A percentile compares a stretch with the other conserved stretches of the same genome.
phyloP scores from a whole-genome alignment of 2,888 invertebrate genomes.

The Caenorhabditis sp. region DNA sequence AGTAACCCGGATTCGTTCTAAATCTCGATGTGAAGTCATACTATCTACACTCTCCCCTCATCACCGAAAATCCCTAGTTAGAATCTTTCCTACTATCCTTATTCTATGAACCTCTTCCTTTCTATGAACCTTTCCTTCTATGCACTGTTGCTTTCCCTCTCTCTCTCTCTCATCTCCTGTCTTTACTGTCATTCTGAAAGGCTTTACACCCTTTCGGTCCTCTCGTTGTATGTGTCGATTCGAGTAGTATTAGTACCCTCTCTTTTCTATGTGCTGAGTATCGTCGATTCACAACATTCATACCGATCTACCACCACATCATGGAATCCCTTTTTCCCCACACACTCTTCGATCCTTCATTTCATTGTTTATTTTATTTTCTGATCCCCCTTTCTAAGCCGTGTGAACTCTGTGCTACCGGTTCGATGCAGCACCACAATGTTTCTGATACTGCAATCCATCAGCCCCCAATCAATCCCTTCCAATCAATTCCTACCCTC shows the following conservation, averaged over 20 bases:
- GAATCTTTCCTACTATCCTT: conserved; percentile 25
- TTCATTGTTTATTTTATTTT: conserved; percentile 11
- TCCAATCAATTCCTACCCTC: conserved; percentile 23
- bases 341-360: background rate
- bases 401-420: conserved; percentile 68
- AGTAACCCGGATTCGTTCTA: conserved; percentile 36
- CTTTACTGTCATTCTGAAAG: conserved; percentile 49
- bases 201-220: conserved; percentile 8
- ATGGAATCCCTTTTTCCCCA: conserved; percentile 40
- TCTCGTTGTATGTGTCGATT: conserved; percentile 68
- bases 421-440: conserved; percentile 51
- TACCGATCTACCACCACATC: conserved; percentile 53
- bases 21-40: conserved; percentile 65
- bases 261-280: conserved; percentile 60
- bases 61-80: conserved; percentile 22
- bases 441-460: conserved; percentile 35
- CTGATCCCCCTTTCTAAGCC: conserved; percentile 30
- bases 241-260: conserved; percentile 61
- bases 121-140: conserved; percentile 47
- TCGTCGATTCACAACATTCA: conserved; percentile 49
- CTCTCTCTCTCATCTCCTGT: conserved; percentile 18
- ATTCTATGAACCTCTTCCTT: conserved; percentile 56
- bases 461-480: background rate
- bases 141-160: conserved; percentile 44
- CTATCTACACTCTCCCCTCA: conserved; percentile 16